Evolutionary conservation across 2,113 vertebrate species (phyloP).

Genomic region (Pyrgilauda ruficollis): DNA sequence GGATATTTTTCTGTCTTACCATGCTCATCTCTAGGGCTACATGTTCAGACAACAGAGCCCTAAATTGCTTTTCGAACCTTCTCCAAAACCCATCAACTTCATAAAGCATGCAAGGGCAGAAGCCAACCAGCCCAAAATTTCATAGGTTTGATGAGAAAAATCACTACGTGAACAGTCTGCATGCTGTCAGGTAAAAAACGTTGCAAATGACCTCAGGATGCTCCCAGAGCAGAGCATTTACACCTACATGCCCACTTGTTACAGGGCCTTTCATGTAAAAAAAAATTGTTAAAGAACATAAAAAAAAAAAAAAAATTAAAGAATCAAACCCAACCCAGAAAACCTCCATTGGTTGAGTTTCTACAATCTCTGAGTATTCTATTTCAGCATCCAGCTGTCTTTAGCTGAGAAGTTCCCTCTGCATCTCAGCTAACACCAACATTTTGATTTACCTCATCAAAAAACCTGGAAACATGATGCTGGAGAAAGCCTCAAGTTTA

Average conservation of each 20-base stretch:
- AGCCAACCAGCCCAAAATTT: neutral
- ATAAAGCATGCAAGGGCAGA: neutral
- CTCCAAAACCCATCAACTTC: neutral
- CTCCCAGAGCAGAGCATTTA: neutral
- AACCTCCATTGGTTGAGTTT: neutral
- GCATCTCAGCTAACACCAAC: neutral
- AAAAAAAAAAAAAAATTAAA: neutral
- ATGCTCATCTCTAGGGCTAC: neutral
- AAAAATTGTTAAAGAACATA: neutral
- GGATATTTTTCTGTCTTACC: neutral
- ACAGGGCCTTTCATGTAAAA: neutral
- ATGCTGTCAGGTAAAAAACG: accelerated
- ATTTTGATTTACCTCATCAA: neutral
- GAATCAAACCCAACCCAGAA: neutral
- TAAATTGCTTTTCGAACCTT: neutral
- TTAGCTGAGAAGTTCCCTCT: neutral
- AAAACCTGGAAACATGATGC: neutral
- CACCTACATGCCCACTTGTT: neutral
- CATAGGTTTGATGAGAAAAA: neutral
- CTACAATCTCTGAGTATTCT: neutral
- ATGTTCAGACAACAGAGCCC: neutral
- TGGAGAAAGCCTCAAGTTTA: neutral
- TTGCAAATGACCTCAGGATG: neutral
- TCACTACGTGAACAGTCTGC: neutral
- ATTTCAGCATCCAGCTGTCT: neutral